These are phyloP conservation scores for Myotis daubentonii DNA, from an alignment of 2,797 vertebrate species.

Conservation along the genomic window DNA sequence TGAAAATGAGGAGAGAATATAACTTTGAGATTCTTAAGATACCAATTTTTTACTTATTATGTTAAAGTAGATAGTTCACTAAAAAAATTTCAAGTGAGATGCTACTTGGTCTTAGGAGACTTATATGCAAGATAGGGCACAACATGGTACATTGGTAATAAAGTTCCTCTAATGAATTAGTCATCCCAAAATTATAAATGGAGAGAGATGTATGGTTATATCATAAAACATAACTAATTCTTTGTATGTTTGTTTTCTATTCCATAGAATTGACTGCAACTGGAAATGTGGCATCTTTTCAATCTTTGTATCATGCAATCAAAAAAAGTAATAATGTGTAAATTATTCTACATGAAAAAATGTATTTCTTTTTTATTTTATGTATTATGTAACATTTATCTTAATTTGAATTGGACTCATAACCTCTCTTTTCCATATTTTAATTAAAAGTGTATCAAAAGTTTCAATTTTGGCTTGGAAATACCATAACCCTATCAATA, in stretches of 20 bases:
- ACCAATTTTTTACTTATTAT: background rate
- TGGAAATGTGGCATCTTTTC: constrained; percentile 46
- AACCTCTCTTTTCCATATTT: background rate
- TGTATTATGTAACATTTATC: background rate
- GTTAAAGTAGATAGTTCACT: background rate
- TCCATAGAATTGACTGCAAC: constrained; percentile 69
- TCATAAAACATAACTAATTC: background rate
- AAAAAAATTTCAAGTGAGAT: background rate
- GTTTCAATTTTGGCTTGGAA: constrained; percentile 9
- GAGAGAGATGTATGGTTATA: background rate
- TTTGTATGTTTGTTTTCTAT: constrained; percentile 1
- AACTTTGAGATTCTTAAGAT: background rate
- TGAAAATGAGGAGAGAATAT: background rate
- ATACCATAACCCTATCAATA: constrained; percentile 8
- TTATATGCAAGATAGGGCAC: background rate
- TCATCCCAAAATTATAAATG: background rate
- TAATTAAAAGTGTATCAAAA: background rate
- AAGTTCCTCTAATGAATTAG: background rate
- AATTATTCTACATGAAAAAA: constrained; percentile 2
- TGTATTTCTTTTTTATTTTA: constrained; percentile 57
- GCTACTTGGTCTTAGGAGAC: background rate
- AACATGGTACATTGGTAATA: background rate
- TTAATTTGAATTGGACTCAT: constrained; percentile 50
- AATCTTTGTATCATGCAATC: background rate
- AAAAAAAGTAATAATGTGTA: constrained; percentile 24